Evolutionary conservation across 2,888 invertebrate genomes (phyloP).

Genomic region (Tillus elongatus): DNA sequence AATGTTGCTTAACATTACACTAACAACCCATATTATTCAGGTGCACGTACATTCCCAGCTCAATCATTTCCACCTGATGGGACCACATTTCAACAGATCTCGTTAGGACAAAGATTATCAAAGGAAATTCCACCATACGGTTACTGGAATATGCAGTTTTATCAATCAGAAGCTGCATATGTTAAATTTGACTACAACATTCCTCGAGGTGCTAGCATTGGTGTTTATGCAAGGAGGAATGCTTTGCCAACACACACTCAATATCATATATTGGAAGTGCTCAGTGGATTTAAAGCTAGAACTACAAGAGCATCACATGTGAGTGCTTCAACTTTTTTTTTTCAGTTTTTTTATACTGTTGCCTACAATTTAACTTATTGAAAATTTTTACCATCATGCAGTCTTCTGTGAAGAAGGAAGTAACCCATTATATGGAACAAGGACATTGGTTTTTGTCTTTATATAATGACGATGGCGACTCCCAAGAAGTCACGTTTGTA

Average conservation of each 20-base stretch:
- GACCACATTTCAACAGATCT: slow-evolving; percentile 84
- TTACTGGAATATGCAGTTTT: slow-evolving; percentile 97
- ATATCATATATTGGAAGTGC: slow-evolving; percentile 89
- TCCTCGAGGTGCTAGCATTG: slow-evolving; percentile 84
- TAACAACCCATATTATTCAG: no score
- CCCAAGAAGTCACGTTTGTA: slow-evolving; percentile 77
- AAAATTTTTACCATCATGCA: slow-evolving; percentile 31
- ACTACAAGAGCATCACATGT: slow-evolving; percentile 79
- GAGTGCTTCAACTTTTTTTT: slow-evolving; percentile 42
- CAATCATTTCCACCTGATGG: slow-evolving; percentile 89
- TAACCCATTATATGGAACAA: slow-evolving; percentile 90
- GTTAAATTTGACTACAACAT: slow-evolving; percentile 92
- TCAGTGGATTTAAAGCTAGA: slow-evolving; percentile 82
- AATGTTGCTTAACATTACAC: no score
- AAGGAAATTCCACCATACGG: slow-evolving; percentile 88
- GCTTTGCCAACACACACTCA: slow-evolving; percentile 93
- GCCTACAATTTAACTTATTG: background rate
- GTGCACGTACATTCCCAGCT: slow-evolving; percentile 80
- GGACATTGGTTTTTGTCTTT: slow-evolving; percentile 95
- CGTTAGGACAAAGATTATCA: slow-evolving; percentile 76
- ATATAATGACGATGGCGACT: slow-evolving; percentile 91
- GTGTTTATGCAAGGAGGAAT: slow-evolving; percentile 88
- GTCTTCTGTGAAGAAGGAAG: slow-evolving; percentile 83
- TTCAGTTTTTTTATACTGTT: slow-evolving; percentile 13
- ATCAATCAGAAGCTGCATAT: slow-evolving; percentile 87